A percentile compares a stretch with the other conserved stretches of the same genome.
Conservation (phyloP, 2,797 vertebrate genomes). For the Threskiornis aethiopicus region DNA sequence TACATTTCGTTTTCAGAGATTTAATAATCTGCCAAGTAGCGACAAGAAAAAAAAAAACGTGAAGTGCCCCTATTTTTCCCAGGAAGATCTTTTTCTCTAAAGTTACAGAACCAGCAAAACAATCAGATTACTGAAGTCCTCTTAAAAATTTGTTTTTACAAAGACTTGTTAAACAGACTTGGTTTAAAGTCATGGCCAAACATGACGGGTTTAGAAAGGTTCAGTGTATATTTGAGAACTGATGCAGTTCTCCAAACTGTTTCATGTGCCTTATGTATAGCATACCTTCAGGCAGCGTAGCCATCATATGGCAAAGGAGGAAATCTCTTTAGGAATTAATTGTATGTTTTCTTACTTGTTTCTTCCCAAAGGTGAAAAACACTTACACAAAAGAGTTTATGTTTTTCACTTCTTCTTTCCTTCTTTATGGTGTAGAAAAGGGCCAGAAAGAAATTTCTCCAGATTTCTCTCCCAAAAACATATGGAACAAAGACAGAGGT, state of each 20-base stretch:
- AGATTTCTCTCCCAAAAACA: neutral
- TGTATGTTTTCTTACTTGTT: neutral
- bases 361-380: neutral
- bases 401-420: neutral
- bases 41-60: neutral
- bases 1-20: neutral
- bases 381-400: neutral
- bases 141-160: neutral
- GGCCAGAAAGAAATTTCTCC: neutral
- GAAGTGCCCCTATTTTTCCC: neutral
- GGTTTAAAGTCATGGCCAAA: neutral
- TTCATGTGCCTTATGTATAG: neutral
- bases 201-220: neutral
- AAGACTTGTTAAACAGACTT: neutral
- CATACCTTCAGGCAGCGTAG: neutral
- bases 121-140: neutral
- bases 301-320: neutral
- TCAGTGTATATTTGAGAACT: neutral
- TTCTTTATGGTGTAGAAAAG: neutral
- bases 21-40: neutral
- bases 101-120: neutral
- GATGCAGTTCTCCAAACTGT: neutral
- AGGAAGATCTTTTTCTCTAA: neutral
- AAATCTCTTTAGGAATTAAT: neutral
- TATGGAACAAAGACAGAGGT: neutral